Conservation (phyloP, 2,888 invertebrate species). For the Cancer borealis region DNA sequence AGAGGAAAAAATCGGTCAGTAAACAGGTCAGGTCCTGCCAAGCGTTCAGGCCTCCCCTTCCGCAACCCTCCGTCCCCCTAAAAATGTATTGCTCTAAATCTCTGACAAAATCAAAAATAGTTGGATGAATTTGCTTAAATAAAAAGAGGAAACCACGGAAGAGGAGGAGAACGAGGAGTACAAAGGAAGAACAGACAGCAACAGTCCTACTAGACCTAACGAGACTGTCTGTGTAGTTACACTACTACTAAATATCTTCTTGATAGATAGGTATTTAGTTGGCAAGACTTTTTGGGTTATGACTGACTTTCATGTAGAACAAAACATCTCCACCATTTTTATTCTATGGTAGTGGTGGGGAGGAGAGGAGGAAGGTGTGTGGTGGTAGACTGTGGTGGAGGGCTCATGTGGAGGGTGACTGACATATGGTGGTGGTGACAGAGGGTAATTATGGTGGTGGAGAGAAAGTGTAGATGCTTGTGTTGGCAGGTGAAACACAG, state of each 20-base stretch:
- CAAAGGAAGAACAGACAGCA: too few relatives aligned
- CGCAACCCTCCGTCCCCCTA: too few relatives aligned
- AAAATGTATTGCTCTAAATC: constrained; percentile 3
- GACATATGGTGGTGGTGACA: too few relatives aligned
- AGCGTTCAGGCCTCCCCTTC: neutral
- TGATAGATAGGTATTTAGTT: too few relatives aligned
- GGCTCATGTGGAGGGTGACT: neutral
- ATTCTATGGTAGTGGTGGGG: too few relatives aligned
- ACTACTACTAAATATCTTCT: too few relatives aligned
- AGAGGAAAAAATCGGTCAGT: neutral
- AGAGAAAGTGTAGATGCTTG: neutral
- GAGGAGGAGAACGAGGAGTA: neutral
- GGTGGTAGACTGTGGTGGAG: neutral
- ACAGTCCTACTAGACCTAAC: too few relatives aligned
- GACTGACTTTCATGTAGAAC: too few relatives aligned
- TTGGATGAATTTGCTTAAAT: neutral
- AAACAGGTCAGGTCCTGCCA: neutral
- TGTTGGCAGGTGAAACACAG: neutral
- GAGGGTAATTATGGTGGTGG: neutral
- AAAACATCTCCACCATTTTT: too few relatives aligned
- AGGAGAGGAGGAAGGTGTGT: too few relatives aligned
- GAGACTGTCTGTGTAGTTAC: too few relatives aligned
- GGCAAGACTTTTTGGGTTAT: too few relatives aligned
- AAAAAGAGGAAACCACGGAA: neutral
- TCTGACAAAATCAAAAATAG: neutral